Base-by-base conservation (phyloP, 1,140 invertebrate species). In the Acromyrmex heyeri region DNA sequence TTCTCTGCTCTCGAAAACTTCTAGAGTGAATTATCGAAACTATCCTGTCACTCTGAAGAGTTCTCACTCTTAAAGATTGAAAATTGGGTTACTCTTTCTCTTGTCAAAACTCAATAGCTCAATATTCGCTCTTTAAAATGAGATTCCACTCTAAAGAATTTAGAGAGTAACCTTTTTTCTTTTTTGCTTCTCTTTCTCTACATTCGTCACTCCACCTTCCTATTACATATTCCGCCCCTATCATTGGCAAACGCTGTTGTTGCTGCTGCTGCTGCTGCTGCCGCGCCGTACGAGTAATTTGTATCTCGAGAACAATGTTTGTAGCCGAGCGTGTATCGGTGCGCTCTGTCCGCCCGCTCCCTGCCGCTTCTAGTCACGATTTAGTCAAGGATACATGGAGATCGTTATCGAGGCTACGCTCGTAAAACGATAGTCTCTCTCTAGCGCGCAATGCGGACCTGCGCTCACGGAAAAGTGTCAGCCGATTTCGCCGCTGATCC, bases 301-400 rank as follows among this genome's bases (percentile, higher is more conserved):
- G 93, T 94, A 93, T 94, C 93, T 87, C 90, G 92, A 94, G 90
- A 94, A 95, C 94, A 94, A 94, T 94, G 94, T 95, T 94, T 92
- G 92, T 91, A 90, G 92, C 91, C 53, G 88, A 86, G 83, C 69
- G 78, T 93, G 92, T 94, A 92, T 92, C 92, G 91, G 91, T 91
- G 14, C 62, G 50, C 30, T 88, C 88, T 88, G 85, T 10, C 16
- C 76, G 76, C 69, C 73, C 59, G 78, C 69, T 77, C 87, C 85
- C 91, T 91, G 67, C 89, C 92, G 93, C 92, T 93, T 94, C 94
- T 94, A 95, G 94, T 95, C 94, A 95, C 94, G 94, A 95, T 95
- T 95, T 94, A 94, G 94, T 93, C 94, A 95, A 95, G 94, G 93
- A 95, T 94, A 95, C 89, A 62, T 89, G 91, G 91, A 93, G 94